A percentile compares a stretch with the other conserved stretches of the same genome.
These are phyloP conservation scores for Glyptemys insculpta DNA, from an alignment of 2,797 vertebrate species.

Conservation along the genomic window DNA sequence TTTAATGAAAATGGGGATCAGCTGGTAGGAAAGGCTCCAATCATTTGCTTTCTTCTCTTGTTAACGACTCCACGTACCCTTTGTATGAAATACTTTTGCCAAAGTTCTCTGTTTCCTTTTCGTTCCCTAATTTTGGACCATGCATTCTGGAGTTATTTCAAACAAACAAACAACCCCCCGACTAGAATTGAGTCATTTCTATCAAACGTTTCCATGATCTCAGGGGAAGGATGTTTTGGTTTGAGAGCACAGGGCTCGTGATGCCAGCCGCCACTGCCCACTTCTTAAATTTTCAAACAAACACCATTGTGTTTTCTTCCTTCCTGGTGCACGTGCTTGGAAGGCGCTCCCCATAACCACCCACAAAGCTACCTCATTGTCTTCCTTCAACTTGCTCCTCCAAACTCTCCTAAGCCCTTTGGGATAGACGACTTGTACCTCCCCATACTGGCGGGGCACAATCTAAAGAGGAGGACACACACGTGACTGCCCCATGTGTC, in stretches of 20 bases:
- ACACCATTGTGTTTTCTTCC: too few relatives aligned
- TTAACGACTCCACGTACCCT: neutral
- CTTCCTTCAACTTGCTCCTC: too few relatives aligned
- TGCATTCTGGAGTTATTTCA: neutral
- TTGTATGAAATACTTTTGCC: neutral
- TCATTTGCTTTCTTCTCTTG: neutral
- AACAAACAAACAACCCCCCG: neutral
- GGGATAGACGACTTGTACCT: too few relatives aligned
- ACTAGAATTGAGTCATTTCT: neutral
- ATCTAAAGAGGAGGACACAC: too few relatives aligned
- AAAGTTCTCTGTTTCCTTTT: neutral
- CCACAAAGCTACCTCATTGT: too few relatives aligned
- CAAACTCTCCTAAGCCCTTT: too few relatives aligned
- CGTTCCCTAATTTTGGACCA: neutral
- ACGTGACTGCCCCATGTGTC: too few relatives aligned
- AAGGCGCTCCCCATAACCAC: too few relatives aligned
- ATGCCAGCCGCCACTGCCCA: too few relatives aligned
- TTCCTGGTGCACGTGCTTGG: too few relatives aligned
- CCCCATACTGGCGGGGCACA: too few relatives aligned
- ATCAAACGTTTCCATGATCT: neutral
- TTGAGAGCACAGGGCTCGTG: neutral
- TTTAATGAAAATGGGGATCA: neutral
- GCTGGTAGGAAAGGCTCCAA: neutral
- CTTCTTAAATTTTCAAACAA: too few relatives aligned
- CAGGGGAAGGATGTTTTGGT: neutral